Conservation (phyloP, 2,888 invertebrate species). For the Reticulitermes lucifugus region DNA sequence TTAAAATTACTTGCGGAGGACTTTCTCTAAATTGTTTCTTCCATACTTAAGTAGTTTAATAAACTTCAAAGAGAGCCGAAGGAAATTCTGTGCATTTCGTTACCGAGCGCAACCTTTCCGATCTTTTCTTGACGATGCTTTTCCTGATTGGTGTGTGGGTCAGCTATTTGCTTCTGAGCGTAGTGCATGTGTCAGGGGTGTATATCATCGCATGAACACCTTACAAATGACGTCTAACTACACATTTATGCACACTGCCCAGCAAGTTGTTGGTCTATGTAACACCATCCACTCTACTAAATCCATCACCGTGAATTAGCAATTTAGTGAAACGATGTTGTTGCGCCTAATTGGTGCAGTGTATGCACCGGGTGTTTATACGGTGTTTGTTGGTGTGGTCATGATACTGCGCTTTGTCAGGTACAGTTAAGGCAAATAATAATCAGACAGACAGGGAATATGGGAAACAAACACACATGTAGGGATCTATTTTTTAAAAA, state of each 20-base stretch:
- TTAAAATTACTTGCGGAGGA: too few species aligned
- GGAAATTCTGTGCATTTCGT: too few species aligned
- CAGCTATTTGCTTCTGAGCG: too few species aligned
- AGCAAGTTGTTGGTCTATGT: neutral
- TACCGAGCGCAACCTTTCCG: too few species aligned
- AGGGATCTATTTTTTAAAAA: too few species aligned
- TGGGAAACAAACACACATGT: too few species aligned
- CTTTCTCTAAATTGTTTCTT: too few species aligned
- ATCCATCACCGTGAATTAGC: slow-evolving; percentile 19
- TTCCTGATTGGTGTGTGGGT: neutral
- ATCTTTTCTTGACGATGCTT: neutral
- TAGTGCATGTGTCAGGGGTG: neutral
- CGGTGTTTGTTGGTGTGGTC: neutral
- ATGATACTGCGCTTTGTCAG: too few species aligned
- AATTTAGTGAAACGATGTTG: neutral
- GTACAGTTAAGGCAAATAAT: too few species aligned
- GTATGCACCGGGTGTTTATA: slow-evolving; percentile 11
- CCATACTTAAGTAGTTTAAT: too few species aligned
- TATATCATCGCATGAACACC: neutral
- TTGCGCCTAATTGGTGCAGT: slow-evolving; percentile 3
- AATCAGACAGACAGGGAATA: too few species aligned
- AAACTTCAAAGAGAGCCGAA: too few species aligned
- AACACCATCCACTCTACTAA: neutral
- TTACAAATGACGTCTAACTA: neutral
- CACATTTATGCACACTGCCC: neutral